Conservation (phyloP, 1,140 invertebrate species). For the Drosophila orosa region DNA sequence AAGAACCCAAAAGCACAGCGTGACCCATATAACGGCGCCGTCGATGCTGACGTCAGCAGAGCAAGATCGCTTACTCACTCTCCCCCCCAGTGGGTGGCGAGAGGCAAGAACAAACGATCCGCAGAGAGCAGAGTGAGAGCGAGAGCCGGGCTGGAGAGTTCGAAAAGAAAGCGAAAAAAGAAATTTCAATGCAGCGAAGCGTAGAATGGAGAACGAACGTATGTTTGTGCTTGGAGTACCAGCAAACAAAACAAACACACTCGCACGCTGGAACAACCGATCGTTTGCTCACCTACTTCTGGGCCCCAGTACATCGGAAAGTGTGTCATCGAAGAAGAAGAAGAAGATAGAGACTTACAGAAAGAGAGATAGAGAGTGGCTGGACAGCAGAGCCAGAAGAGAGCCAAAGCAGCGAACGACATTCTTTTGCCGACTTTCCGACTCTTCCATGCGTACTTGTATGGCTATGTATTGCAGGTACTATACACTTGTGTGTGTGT, state of each 20-base stretch:
- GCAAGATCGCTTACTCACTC: neutral
- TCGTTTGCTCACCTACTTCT: constrained; percentile 69
- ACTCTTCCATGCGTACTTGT: constrained; percentile 26
- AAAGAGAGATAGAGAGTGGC: constrained; percentile 17
- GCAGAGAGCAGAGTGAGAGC: constrained; percentile 22
- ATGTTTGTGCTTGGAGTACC: constrained; percentile 37
- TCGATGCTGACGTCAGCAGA: constrained; percentile 28
- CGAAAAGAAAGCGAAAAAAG: constrained; percentile 82
- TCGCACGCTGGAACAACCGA: constrained; percentile 20
- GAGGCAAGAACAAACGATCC: constrained; percentile 29
- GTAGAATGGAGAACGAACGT: constrained; percentile 74
- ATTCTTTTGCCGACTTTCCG: constrained; percentile 69
- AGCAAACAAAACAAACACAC: constrained; percentile 37
- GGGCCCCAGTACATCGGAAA: constrained; percentile 51
- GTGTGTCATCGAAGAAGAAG: constrained; percentile 66
- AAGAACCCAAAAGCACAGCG: constrained; percentile 63
- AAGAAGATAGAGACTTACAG: constrained; percentile 22
- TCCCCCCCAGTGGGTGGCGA: constrained; percentile 8
- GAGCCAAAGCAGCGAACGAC: constrained; percentile 48
- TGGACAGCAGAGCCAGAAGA: constrained; percentile 41
- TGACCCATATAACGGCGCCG: constrained; percentile 66
- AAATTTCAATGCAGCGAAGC: constrained; percentile 79
- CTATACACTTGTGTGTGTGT: constrained; percentile 6
- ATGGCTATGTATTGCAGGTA: constrained; percentile 9
- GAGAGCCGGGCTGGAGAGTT: constrained; percentile 60